Evolutionary conservation across 2,888 invertebrate species (phyloP).

Genomic region (Drosophila kuntzei): DNA sequence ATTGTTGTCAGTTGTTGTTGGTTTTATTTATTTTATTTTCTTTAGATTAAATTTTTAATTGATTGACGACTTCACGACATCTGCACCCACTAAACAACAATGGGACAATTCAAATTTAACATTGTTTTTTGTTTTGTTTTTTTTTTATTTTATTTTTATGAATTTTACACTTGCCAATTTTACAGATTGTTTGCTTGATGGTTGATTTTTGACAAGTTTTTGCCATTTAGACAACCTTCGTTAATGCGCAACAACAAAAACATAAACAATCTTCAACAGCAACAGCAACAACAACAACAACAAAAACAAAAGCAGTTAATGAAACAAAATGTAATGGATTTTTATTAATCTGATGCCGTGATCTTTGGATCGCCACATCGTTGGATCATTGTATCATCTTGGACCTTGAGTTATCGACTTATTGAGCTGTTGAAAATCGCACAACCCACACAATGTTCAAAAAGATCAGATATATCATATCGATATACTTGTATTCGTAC

Average conservation of each 20-base stretch:
- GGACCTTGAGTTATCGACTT: constrained; percentile 71
- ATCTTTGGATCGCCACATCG: constrained; percentile 12
- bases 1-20: constrained; percentile 34
- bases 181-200: constrained; percentile 45
- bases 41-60: constrained; percentile 67
- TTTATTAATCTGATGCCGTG: constrained; percentile 51
- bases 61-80: constrained; percentile 78
- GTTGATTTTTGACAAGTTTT: constrained; percentile 58
- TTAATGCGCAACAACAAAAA: constrained; percentile 18
- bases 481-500: background rate
- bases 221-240: constrained; percentile 66
- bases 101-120: constrained; percentile 58
- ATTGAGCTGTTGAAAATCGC: constrained; percentile 53
- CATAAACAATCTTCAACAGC: background rate
- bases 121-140: constrained; percentile 34
- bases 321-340: constrained; percentile 53
- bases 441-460: constrained; percentile 45
- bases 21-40: constrained; percentile 18
- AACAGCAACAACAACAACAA: constrained; percentile 6
- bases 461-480: constrained; percentile 7
- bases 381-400: constrained; percentile 49
- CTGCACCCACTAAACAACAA: constrained; percentile 71
- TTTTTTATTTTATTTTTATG: constrained; percentile 3
- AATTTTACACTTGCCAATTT: constrained; percentile 48
- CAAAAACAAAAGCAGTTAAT: constrained; percentile 18